Evolutionary conservation across 2,888 invertebrate genomes (phyloP), one percentile per base, ranked within the genome.

Genomic region (Anarsia innoxiella): DNA sequence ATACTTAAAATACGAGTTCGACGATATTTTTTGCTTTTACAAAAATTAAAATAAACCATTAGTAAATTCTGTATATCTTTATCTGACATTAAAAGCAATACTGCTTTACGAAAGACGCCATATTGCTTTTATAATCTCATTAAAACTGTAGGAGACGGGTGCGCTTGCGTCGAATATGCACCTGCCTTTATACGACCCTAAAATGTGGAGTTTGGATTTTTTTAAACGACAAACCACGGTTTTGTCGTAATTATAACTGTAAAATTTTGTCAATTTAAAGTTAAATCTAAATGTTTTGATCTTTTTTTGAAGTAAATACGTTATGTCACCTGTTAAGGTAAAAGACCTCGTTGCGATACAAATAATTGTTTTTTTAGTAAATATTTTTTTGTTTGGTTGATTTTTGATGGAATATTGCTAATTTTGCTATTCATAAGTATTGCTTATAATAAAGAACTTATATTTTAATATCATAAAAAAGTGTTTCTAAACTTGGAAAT

Each of bases 91-190:
- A 36, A 39, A 37, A 37, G 12, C 28, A 39, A 32, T 39, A 37
- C 23, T 25, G 14, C 29, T 45, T 48, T 41, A 48, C 53, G 47
- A 49, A 59, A 51, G 60, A 66, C 56, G 50, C 67, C 69, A 67
- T 74, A 76, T 67, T 72, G 71, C 70, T 61, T 75, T 75, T 75
- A 76, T 73, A 76, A 70, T 71, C 63, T 62, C 70, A 71, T 77
- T 78, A 76, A 70, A 66, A 56, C 53, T 49, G 57, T 53, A 53
- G 25, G 30, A 52, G 49, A 59, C 52, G 59, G 60, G 60, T 66
- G 62, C 54, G 54, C 50, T 28, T 43, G 56, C 45, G 41, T n/a
- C 12, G 9, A 3, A n/a, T 45, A 41, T 41, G 46, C 58, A 59
- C 63, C 63, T 65, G 64, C 50, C 40, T 37, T 40, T 44, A 23